These are phyloP conservation scores for Philaethria dido DNA, from an alignment of 2,888 invertebrate species.

Conservation along the genomic window DNA sequence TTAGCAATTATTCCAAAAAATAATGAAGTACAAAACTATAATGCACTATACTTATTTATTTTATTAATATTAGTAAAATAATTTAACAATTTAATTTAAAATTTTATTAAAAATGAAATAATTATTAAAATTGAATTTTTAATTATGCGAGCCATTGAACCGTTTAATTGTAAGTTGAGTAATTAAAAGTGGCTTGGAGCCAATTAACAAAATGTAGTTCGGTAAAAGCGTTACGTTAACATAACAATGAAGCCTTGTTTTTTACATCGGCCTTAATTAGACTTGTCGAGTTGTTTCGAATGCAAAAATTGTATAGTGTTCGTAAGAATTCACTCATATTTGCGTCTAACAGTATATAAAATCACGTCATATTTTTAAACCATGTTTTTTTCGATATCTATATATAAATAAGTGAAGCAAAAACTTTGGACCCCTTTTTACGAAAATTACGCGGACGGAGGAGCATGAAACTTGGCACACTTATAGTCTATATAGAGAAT, in stretches of 20 bases:
- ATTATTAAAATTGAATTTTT: slow-evolving; percentile 34
- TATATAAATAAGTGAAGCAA: too few species aligned
- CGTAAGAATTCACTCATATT: not conserved
- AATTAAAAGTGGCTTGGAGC: slow-evolving; percentile 72
- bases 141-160: slow-evolving; percentile 51
- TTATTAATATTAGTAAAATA: not conserved
- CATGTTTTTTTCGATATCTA: too few species aligned
- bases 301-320: slow-evolving; percentile 34
- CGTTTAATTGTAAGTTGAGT: slow-evolving; percentile 52
- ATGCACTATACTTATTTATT: not conserved
- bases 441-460: too few species aligned
- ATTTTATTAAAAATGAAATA: too few species aligned
- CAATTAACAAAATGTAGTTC: slow-evolving; percentile 79
- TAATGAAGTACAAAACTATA: not conserved
- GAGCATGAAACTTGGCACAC: too few species aligned
- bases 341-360: slow-evolving; percentile 5
- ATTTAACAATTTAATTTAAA: slow-evolving; percentile 15
- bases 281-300: slow-evolving; percentile 54
- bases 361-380: not conserved
- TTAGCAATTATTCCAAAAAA: too few species aligned
- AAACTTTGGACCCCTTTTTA: too few species aligned
- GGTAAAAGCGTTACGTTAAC: slow-evolving; percentile 56
- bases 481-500: too few species aligned
- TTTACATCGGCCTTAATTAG: slow-evolving; percentile 69
- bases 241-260: slow-evolving; percentile 72